Evolutionary conservation across 2,113 vertebrate genomes (phyloP).

Genomic region (Rhinolophus sinicus): DNA sequence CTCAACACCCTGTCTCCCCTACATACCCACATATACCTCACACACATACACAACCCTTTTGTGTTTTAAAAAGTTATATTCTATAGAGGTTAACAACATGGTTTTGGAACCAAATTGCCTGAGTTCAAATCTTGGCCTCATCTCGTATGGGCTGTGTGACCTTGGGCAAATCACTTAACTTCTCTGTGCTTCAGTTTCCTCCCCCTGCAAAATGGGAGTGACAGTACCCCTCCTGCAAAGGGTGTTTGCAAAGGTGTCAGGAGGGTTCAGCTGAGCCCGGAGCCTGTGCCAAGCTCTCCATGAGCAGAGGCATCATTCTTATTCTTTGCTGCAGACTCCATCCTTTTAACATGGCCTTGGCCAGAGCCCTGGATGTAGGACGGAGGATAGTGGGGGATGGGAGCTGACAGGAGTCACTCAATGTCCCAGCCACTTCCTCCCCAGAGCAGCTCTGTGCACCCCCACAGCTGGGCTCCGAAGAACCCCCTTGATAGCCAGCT

Average conservation of each 20-base stretch:
- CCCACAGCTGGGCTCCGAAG: background rate
- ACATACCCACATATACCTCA: too few species aligned
- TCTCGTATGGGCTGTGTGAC: background rate
- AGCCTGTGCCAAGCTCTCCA: background rate
- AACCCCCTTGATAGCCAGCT: background rate
- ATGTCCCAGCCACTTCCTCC: fast-evolving
- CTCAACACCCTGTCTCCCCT: too few species aligned
- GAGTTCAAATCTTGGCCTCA: background rate
- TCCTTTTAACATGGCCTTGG: background rate
- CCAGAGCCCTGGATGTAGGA: background rate
- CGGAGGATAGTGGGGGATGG: fast-evolving
- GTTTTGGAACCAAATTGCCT: background rate
- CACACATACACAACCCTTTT: fast-evolving
- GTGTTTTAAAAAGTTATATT: background rate
- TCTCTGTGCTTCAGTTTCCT: background rate
- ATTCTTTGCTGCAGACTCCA: fast-evolving
- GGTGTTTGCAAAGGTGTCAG: background rate
- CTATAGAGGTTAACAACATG: background rate
- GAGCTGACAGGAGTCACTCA: background rate
- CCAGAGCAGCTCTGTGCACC: background rate
- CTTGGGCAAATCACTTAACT: background rate
- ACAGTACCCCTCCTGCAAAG: fast-evolving
- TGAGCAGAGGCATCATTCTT: background rate
- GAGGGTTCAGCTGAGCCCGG: background rate
- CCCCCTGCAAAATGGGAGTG: background rate